Evolutionary conservation across 1,140 invertebrate species (phyloP).

Genomic region (Diuraphis noxia): DNA sequence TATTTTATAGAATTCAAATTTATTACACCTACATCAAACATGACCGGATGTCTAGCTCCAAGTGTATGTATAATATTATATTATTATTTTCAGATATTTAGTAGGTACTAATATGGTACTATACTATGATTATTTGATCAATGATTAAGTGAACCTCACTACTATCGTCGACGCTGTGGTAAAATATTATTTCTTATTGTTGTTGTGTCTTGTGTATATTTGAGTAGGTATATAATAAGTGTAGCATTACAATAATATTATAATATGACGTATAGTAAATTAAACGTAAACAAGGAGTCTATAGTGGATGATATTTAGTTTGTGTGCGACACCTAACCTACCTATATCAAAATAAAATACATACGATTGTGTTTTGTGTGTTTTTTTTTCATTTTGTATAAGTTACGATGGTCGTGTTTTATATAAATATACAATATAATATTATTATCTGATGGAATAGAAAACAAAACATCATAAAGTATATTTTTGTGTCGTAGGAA

Average conservation of each 20-base stretch:
- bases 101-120: background rate
- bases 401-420: background rate
- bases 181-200: background rate
- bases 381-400: background rate
- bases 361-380: background rate
- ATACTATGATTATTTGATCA: background rate
- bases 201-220: background rate
- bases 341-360: background rate
- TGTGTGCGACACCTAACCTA: background rate
- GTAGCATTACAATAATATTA: background rate
- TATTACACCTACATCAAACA: too few species aligned
- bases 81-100: too few species aligned
- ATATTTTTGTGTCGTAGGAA: background rate
- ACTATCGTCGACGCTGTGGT: background rate
- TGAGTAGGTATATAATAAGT: background rate
- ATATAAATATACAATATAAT: background rate
- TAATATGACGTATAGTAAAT: constrained; percentile 1
- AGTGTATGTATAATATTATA: too few species aligned
- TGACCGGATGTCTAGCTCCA: too few species aligned
- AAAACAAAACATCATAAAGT: background rate
- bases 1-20: too few species aligned
- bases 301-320: background rate
- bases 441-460: background rate
- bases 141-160: background rate
- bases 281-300: background rate